Evolutionary conservation across 2,797 vertebrate genomes (phyloP), one percentile per base, ranked within the genome.

Genomic region (Dallia pectoralis): DNA sequence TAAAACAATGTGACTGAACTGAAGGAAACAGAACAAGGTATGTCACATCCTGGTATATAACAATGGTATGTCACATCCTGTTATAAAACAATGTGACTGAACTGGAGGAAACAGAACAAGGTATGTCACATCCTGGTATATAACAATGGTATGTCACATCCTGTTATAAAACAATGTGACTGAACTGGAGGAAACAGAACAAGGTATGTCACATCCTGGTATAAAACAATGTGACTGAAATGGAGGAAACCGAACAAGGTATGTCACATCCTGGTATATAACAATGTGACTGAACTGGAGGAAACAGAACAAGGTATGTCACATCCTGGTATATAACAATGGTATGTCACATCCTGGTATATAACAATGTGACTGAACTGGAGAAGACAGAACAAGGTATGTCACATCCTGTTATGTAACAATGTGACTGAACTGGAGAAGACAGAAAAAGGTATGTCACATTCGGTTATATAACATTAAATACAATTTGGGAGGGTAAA

Each of bases 1-100:
- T n/a, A n/a, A n/a, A n/a, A n/a, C 97, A 73, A 99, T 93, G 86
- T 99, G 98, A 86, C 96, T 99, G 92, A 99, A 99, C 98, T 99
- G 92, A 79, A 76, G 76, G 64, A 56, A 22, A 25, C 63, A 30
- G 12, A 22, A 67, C 16, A 67, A 4, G 14, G n/a, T 14, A 4
- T 22, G 18, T 22, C 40, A 36, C 32, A 22, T 66, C 64, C 27
- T 62, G 4, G 29, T 62, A 27, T 25, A 1, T 8, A 53, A 53
- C 27, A 29, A 62, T 15, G n/a, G n/a, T n/a, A n/a, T n/a, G n/a
- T n/a, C n/a, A n/a, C n/a, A n/a, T n/a, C n/a, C n/a, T n/a, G n/a
- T n/a, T n/a, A n/a, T n/a, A n/a, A n/a, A n/a, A n/a, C 97, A 73
- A 99, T 93, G 86, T 99, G 98, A 86, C 96, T 99, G 92, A 99